Conservation (phyloP, 92 coral and sea anemone species). For the Epizoanthus illoricatus region DNA sequence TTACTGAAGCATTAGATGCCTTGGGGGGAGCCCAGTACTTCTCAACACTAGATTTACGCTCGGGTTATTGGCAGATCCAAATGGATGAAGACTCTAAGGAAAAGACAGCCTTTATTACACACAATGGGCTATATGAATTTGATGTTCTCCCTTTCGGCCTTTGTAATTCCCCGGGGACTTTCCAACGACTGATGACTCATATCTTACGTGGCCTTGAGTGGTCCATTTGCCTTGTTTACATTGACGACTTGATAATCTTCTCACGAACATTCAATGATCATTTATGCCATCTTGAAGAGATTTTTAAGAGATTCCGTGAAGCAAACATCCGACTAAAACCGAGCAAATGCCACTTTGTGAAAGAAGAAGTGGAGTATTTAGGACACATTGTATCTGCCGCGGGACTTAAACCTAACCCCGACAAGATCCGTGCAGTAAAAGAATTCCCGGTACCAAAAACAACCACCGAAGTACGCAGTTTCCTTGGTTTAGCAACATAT, state of each 20-base stretch:
- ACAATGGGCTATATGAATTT: slow-evolving; percentile 61
- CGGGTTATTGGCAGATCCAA: slow-evolving; percentile 61
- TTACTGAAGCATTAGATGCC: slow-evolving; percentile 55
- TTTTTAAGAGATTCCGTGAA: slow-evolving; percentile 42
- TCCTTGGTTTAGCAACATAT: too few relatives aligned
- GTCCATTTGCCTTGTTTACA: slow-evolving; percentile 47
- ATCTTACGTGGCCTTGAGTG: slow-evolving; percentile 54
- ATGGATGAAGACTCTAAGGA: slow-evolving; percentile 48
- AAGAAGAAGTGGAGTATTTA: slow-evolving; percentile 1
- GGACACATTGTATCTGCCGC: background rate
- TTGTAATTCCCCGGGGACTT: slow-evolving; percentile 61
- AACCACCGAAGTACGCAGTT: too few relatives aligned
- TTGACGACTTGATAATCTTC: slow-evolving; percentile 52
- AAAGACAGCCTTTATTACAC: slow-evolving; percentile 58
- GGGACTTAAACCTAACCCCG: too few relatives aligned
- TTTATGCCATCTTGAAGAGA: slow-evolving; percentile 43
- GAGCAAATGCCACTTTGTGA: slow-evolving; percentile 52
- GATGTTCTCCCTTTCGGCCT: slow-evolving; percentile 57
- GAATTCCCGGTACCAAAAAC: too few relatives aligned
- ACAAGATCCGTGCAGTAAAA: too few relatives aligned
- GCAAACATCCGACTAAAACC: slow-evolving; percentile 66
- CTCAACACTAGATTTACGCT: slow-evolving; percentile 57
- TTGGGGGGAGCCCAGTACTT: slow-evolving; percentile 55
- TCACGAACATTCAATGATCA: slow-evolving; percentile 36
- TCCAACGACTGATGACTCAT: slow-evolving; percentile 55